Base-by-base conservation (phyloP, 2,888 invertebrate genomes). In the Plagiodera versicolora region DNA sequence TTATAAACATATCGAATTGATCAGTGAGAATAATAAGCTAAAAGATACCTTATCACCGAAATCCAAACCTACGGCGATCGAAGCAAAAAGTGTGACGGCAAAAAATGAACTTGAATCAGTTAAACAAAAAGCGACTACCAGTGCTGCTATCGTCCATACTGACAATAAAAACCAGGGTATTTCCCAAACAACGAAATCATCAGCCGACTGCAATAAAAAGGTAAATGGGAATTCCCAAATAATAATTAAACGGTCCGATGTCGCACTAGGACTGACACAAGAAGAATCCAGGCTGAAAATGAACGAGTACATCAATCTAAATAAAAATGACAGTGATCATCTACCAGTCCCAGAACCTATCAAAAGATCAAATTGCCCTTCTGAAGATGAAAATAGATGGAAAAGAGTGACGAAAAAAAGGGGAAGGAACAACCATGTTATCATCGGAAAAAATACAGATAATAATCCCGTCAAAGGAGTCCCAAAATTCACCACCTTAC, bases 401-500 rank as follows among this genome's bases (percentile, higher is more conserved):
- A 49, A 24, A 18, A n/a, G 28, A 28, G 24, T 11, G 28, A 1
- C 28, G 28, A 16, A 10, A 49, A 14, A 49, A 49, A 14, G 14
- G n/a, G 49, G 24, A 49, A 49, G 49, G 24, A 49, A 49, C 2
- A 24, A 49, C 24, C 49, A n/a, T 49, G 49, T 49, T n/a, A 49
- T 49, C 24, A 49, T 49, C 28, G 24, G 24, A 49, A 49, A 20
- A 49, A 24, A 49, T n/a, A 49, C 20, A 24, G 24, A 49, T 4
- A 24, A 49, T 24, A 49, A 49, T n/a, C 20, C n/a, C 2, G 24
- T 24, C 1, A 24, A 49, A 49, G 49, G 24, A n/a, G 49, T 49
- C 24, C 49, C 49, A n/a, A 28, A 49, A 49, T 49, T 49, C 49
- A 24, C 24, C n/a, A 49, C 49, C n/a, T 24, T 49, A 49, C 24